Conservation (phyloP, 2,888 invertebrate species). For the Cataglyphis livida region DNA sequence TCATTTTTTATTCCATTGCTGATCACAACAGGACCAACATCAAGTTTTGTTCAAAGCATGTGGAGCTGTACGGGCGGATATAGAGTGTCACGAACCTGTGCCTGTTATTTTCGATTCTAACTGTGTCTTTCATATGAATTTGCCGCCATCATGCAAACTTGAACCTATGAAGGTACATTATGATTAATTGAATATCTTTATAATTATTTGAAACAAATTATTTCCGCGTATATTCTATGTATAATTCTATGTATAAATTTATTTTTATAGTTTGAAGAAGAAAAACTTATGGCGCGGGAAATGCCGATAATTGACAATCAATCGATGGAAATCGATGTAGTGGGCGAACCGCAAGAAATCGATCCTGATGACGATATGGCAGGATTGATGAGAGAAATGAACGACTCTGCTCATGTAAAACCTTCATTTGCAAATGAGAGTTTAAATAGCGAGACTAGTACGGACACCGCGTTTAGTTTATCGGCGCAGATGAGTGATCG, state of each 20-base stretch:
- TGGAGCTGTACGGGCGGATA: constrained; percentile 90
- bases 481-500: constrained; percentile 83
- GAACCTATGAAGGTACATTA: constrained; percentile 88
- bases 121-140: constrained; percentile 91
- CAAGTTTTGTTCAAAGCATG: constrained; percentile 93
- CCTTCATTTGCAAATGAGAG: constrained; percentile 81
- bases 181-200: not conserved
- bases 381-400: constrained; percentile 84
- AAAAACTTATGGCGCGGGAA: constrained; percentile 67
- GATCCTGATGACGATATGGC: constrained; percentile 85
- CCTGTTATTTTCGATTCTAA: constrained; percentile 89
- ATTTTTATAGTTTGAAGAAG: constrained; percentile 78
- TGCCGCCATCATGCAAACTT: constrained; percentile 89
- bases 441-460: constrained; percentile 83
- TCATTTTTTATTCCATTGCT: not conserved
- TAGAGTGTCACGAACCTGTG: constrained; percentile 91
- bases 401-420: constrained; percentile 80
- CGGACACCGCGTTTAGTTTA: constrained; percentile 84
- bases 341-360: constrained; percentile 80
- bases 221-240: not conserved
- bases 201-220: not conserved
- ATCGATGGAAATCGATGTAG: constrained; percentile 79
- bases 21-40: constrained; percentile 85
- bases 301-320: constrained; percentile 67
- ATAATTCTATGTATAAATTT: not conserved